A percentile compares a stretch with the other conserved stretches of the same genome.
phyloP scores from a whole-genome alignment of 2,797 vertebrate species.

The Spheniscus humboldti region DNA sequence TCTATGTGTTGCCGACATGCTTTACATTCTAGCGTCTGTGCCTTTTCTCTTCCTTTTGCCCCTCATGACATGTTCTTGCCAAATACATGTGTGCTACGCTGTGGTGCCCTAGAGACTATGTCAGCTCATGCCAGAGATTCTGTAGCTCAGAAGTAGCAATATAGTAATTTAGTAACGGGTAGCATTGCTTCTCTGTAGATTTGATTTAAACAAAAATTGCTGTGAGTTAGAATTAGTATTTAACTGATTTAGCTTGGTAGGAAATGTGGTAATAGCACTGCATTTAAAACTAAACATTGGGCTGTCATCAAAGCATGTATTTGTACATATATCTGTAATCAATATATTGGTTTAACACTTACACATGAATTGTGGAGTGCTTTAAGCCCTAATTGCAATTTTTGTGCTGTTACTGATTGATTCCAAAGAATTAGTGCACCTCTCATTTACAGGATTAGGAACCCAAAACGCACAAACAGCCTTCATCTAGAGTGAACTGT shows the following conservation, averaged over 20 bases:
- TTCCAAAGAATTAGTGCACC: neutral
- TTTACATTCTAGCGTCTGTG: neutral
- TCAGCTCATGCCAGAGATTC: neutral
- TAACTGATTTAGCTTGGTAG: neutral
- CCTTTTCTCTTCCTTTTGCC: neutral
- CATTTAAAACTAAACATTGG: neutral
- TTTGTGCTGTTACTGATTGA: neutral
- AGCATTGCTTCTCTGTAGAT: neutral
- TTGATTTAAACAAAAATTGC: neutral
- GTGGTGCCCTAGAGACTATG: neutral
- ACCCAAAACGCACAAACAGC: neutral
- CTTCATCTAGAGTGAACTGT: neutral
- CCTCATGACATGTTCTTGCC: neutral
- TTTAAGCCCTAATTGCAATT: neutral
- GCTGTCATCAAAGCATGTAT: neutral
- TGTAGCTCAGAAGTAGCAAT: neutral
- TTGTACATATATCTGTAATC: neutral
- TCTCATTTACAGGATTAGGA: neutral
- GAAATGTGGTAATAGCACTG: neutral
- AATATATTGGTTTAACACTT: neutral
- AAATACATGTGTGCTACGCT: neutral
- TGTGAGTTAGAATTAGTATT: neutral
- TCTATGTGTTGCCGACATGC: neutral
- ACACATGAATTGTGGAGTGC: neutral
- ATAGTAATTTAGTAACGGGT: neutral